Conservation (phyloP, 2,888 invertebrate genomes). For the Alloplasta piceator region DNA sequence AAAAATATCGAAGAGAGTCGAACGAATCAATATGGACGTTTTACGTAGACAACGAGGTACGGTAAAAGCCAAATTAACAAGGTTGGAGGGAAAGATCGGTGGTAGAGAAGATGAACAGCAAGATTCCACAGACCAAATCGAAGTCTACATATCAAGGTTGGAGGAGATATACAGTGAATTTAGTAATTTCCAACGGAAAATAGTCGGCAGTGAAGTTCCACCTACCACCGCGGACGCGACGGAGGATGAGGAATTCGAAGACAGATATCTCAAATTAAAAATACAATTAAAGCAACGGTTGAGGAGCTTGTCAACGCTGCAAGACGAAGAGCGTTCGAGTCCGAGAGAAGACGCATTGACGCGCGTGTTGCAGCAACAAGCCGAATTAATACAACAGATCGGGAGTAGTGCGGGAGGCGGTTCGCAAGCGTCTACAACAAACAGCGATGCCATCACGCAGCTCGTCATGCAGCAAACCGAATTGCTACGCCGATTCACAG, state of each 20-base stretch:
- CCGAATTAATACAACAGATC: conserved; percentile 1
- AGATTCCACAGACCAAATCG: conserved; percentile 16
- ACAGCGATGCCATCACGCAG: conserved; percentile 21
- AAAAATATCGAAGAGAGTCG: too few species aligned
- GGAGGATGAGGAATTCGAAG: conserved; percentile 22
- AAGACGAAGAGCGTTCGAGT: background rate
- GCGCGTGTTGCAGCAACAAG: conserved; percentile 15
- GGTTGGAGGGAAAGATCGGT: conserved; percentile 4
- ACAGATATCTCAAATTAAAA: conserved; percentile 27
- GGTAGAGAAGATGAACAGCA: background rate
- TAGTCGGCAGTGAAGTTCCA: conserved; percentile 1
- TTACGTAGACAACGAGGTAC: too few species aligned
- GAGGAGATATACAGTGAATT: conserved; percentile 24
- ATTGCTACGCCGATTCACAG: conserved; percentile 18
- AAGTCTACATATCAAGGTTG: conserved; percentile 2
- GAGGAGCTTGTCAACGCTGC: background rate
- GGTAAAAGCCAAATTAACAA: too few species aligned
- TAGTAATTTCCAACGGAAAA: conserved; percentile 13
- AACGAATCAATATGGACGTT: too few species aligned
- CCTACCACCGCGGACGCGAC: conserved; percentile 15
- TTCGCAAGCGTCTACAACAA: too few species aligned
- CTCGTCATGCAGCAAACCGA: conserved; percentile 32
- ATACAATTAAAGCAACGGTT: conserved; percentile 23
- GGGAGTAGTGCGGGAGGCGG: background rate
- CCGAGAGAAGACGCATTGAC: background rate